A percentile compares a stretch with the other conserved stretches of the same genome.
Evolutionary conservation across 2,888 invertebrate genomes (phyloP).

Genomic region (Lymantria dispar): DNA sequence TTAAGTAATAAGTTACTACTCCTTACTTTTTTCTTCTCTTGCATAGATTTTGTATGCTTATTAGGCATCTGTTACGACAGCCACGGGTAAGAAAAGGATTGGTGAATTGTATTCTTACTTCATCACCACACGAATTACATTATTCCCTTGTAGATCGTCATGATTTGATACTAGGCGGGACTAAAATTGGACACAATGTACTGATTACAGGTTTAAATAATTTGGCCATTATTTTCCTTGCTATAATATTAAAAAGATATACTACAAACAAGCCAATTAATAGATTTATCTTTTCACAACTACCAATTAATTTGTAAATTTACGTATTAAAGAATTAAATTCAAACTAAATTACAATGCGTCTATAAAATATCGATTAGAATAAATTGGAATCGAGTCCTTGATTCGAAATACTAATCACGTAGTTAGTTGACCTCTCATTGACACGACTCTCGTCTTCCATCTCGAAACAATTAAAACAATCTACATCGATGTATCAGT

Average conservation of each 20-base stretch:
- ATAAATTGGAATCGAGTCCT: constrained; percentile 40
- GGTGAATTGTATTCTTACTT: no score
- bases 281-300: constrained; percentile 25
- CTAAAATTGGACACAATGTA: no score
- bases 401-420: constrained; percentile 49
- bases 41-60: no score
- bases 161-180: no score
- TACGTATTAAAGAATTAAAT: constrained; percentile 36
- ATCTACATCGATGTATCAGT: constrained; percentile 49
- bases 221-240: neutral
- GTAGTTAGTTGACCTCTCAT: constrained; percentile 55
- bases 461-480: constrained; percentile 64
- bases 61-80: no score
- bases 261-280: constrained; percentile 12
- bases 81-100: no score
- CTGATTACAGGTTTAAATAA: neutral
- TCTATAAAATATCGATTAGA: constrained; percentile 34
- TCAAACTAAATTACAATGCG: constrained; percentile 21
- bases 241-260: constrained; percentile 3
- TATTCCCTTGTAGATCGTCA: no score
- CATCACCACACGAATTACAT: no score
- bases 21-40: no score
- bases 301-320: constrained; percentile 31
- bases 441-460: constrained; percentile 57
- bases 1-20: no score